A percentile compares a stretch with the other conserved stretches of the same genome.
These are phyloP conservation scores for Drosophila busckii DNA, from an alignment of 1,140 invertebrate genomes.

Conservation along the genomic window DNA sequence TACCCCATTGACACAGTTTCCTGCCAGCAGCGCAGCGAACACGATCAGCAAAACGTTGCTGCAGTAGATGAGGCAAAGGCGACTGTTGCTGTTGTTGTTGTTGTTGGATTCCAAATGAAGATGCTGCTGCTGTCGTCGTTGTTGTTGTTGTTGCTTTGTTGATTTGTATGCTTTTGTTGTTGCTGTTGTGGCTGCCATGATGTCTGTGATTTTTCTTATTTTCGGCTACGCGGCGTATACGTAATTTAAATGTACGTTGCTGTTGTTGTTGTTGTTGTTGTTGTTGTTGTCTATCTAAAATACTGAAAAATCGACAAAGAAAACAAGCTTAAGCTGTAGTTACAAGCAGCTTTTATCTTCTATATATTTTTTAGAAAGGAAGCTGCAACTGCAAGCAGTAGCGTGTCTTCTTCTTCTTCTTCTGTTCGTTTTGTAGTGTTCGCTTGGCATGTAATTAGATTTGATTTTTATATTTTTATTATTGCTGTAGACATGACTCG, in stretches of 20 bases:
- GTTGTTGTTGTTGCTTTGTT: constrained; percentile 33
- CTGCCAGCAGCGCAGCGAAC: constrained; percentile 59
- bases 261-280: constrained; percentile 28
- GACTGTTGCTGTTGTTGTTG: constrained; percentile 17
- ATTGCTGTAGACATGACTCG: constrained; percentile 12
- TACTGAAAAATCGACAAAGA: constrained; percentile 44
- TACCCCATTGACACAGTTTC: constrained; percentile 78
- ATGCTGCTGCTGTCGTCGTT: constrained; percentile 38
- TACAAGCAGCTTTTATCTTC: constrained; percentile 28
- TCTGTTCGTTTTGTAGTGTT: constrained; percentile 14
- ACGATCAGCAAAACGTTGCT: constrained; percentile 50
- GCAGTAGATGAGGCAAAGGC: constrained; percentile 11
- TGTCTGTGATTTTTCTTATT: constrained; percentile 58
- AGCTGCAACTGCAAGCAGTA: constrained; percentile 25
- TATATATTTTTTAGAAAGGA: constrained; percentile 62
- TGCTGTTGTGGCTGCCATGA: constrained; percentile 52
- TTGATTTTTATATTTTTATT: constrained; percentile 51
- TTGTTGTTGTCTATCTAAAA: constrained; percentile 53
- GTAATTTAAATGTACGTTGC: constrained; percentile 67
- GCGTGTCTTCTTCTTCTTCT: constrained; percentile 26
- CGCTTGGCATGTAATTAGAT: constrained; percentile 40
- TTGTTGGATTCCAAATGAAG: constrained; percentile 31
- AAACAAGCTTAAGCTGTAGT: constrained; percentile 38
- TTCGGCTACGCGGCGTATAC: constrained; percentile 39
- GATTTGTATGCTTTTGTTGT: constrained; percentile 30